phyloP scores from a whole-genome alignment of 1,140 invertebrate genomes.

The Calephelis nemesis region DNA sequence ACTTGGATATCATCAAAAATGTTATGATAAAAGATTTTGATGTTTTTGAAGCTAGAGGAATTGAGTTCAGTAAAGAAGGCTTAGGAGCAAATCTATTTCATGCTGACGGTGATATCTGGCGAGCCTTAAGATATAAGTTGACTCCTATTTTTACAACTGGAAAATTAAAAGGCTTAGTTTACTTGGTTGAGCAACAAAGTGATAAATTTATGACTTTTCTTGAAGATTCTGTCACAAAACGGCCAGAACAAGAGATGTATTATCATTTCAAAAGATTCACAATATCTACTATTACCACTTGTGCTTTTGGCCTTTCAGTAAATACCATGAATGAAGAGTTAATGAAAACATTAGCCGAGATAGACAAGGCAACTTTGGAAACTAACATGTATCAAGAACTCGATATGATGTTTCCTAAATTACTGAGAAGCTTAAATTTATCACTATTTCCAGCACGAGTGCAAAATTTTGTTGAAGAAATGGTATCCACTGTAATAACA shows the following conservation, averaged over 20 bases:
- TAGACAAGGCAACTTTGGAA: constrained; percentile 34
- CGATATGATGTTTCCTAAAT: constrained; percentile 46
- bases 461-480: constrained; percentile 35
- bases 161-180: constrained; percentile 55
- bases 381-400: constrained; percentile 34
- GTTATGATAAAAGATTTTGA: constrained; percentile 64
- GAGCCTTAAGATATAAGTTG: constrained; percentile 71
- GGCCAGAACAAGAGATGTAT: constrained; percentile 56
- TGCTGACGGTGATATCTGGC: constrained; percentile 75
- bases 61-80: constrained; percentile 32
- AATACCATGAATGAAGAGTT: constrained; percentile 21
- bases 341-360: constrained; percentile 31
- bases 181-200: constrained; percentile 45
- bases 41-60: constrained; percentile 69
- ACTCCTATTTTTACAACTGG: constrained; percentile 52
- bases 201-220: constrained; percentile 53
- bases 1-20: constrained; percentile 80
- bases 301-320: constrained; percentile 80
- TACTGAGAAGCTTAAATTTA: constrained; percentile 37
- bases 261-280: constrained; percentile 62
- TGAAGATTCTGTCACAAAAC: constrained; percentile 21
- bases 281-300: constrained; percentile 75
- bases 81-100: constrained; percentile 52
- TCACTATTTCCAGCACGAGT: constrained; percentile 38
- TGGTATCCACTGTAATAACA: constrained; percentile 22